phyloP scores from a whole-genome alignment of 2,888 invertebrate species.

The Euzophera pinguis region DNA sequence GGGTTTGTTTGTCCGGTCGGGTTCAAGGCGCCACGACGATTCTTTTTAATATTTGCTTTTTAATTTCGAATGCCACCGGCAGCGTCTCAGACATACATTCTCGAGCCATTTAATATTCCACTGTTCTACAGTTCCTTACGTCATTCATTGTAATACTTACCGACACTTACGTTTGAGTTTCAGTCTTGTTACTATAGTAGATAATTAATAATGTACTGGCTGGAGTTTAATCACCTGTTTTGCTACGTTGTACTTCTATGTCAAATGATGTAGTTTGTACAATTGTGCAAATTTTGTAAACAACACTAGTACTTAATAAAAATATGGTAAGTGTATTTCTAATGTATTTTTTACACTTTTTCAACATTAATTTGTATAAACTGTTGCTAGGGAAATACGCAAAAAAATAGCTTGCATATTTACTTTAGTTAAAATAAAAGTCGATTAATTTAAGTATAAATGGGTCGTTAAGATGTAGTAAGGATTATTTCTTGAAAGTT shows the following conservation, averaged over 20 bases:
- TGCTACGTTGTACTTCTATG: conserved; percentile 4
- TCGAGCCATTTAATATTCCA: not conserved
- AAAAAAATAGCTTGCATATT: too few species aligned
- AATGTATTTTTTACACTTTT: too few species aligned
- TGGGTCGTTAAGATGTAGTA: not conserved
- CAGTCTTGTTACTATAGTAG: not conserved
- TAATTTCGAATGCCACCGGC: conserved; percentile 3
- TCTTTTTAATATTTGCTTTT: conserved; percentile 10
- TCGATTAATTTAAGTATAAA: too few species aligned
- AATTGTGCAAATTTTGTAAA: conserved; percentile 17
- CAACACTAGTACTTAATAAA: not conserved
- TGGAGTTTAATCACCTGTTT: not conserved
- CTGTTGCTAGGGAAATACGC: not conserved
- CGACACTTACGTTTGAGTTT: not conserved
- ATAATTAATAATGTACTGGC: not conserved
- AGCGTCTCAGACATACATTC: not conserved
- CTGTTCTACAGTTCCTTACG: not conserved
- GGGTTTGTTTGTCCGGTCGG: conserved; percentile 41
- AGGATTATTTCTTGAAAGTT: not conserved
- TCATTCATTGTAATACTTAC: conserved; percentile 1
- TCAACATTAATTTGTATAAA: not conserved
- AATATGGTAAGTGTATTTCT: not conserved
- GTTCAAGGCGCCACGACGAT: conserved; percentile 15
- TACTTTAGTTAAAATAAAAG: too few species aligned
- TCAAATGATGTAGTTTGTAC: conserved; percentile 7